Evolutionary conservation across 2,888 invertebrate genomes (phyloP).

Genomic region (Polymixis lichenea): DNA sequence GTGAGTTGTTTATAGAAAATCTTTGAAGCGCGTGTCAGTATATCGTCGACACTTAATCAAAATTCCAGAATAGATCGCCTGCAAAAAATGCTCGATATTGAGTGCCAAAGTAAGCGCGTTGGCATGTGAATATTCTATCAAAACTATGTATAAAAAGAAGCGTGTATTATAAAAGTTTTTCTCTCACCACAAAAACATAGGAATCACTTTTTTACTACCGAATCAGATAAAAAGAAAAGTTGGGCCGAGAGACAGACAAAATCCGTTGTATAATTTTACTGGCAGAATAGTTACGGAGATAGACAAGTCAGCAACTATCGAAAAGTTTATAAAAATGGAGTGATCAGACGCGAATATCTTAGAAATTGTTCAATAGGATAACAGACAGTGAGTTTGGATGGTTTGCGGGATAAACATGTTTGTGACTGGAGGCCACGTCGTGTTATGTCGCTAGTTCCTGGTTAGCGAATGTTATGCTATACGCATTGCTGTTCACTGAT

Average conservation of each 20-base stretch:
- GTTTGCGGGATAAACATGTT: neutral
- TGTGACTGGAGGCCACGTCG: neutral
- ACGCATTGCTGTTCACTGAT: neutral
- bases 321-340: constrained; percentile 16
- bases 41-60: constrained; percentile 44
- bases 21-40: neutral
- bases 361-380: neutral
- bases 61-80: constrained; percentile 30
- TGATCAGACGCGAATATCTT: neutral
- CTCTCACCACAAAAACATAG: neutral
- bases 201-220: constrained; percentile 20
- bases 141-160: neutral
- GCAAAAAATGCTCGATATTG: constrained; percentile 38
- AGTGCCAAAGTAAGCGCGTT: constrained; percentile 12
- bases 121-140: neutral
- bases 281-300: constrained; percentile 1
- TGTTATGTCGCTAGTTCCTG: neutral
- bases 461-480: neutral
- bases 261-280: constrained; percentile 40
- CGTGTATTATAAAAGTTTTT: neutral
- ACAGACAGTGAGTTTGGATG: neutral
- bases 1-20: constrained; percentile 10
- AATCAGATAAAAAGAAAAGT: constrained; percentile 39
- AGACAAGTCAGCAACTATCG: constrained; percentile 15
- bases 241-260: neutral